Evolutionary conservation across 2,113 vertebrate species (phyloP), one percentile per base, ranked within the genome.

Genomic region (Colius striatus): DNA sequence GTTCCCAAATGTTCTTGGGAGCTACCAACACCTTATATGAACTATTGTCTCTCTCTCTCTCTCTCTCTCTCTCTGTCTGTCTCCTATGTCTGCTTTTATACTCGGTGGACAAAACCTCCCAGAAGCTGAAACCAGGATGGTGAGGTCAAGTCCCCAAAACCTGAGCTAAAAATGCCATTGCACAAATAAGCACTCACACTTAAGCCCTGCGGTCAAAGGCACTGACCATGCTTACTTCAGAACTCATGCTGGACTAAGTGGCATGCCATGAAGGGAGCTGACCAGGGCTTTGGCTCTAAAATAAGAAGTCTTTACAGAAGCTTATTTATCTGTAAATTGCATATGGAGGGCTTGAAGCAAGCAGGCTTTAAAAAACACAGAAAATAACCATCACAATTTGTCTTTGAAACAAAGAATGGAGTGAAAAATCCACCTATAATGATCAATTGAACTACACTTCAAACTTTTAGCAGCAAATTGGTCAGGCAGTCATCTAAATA

Each of bases 21-120:
- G 9, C 30, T 29, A n/a, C 13, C 36, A 60, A 2, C 11, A 17
- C 36, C 13, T 60, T 45, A 18, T 23, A 3, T 8, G n/a, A n/a
- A 5, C 12, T 4, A 12, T 20, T 14, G 3, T 34, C 34, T 57
- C 25, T 19, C 54, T 50, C 34, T 74, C 53, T n/a, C n/a, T n/a
- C n/a, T n/a, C n/a, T n/a, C n/a, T n/a, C n/a, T n/a, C n/a, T n/a
- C n/a, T n/a, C n/a, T n/a, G n/a, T n/a, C n/a, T n/a, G n/a, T n/a
- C n/a, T 4, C 34, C 72, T 20, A 16, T 11, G 1, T 43, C 89
- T 71, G 41, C 57, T 41, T 41, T 68, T 67, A 13, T 14, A 19
- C 1, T 0, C 3, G 29, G 2, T 38, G 50, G 23, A 23, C 36
- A 77, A 85, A 57, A 13, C 1, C 1, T 2, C 6, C 6, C 17